These are phyloP conservation scores for Drosophila infuscata DNA, from an alignment of 2,888 invertebrate species.

Conservation along the genomic window DNA sequence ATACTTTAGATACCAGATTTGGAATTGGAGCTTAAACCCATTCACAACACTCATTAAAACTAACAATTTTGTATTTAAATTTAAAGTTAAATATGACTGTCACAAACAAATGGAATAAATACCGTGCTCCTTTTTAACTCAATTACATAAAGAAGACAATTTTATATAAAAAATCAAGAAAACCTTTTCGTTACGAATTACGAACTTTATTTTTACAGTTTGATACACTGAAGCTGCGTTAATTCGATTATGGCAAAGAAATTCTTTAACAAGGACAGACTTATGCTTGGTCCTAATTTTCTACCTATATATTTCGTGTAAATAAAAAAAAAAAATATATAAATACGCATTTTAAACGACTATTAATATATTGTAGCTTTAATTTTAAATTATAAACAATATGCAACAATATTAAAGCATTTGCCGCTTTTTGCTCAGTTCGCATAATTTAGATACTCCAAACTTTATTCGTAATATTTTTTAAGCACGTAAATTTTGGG, in stretches of 20 bases:
- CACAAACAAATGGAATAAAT: too few species aligned
- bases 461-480: constrained; percentile 43
- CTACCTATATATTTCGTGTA: not conserved
- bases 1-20: too few species aligned
- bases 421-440: constrained; percentile 11
- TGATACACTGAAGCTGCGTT: not conserved
- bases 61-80: too few species aligned
- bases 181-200: not conserved
- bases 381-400: not conserved
- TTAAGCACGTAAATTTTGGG: constrained; percentile 54
- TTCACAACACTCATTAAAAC: too few species aligned
- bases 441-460: constrained; percentile 38
- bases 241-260: too few species aligned
- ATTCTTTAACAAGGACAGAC: too few species aligned
- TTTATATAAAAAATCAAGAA: not conserved
- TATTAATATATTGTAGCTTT: not conserved
- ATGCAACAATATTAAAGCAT: constrained; percentile 33
- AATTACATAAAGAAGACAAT: too few species aligned
- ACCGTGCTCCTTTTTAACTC: too few species aligned
- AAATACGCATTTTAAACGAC: not conserved
- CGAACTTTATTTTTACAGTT: not conserved
- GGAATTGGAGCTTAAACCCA: too few species aligned
- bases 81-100: too few species aligned
- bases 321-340: not conserved
- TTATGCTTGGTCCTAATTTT: not conserved